phyloP scores from a whole-genome alignment of 2,113 vertebrate genomes.

The Benitochromis conjunctus region DNA sequence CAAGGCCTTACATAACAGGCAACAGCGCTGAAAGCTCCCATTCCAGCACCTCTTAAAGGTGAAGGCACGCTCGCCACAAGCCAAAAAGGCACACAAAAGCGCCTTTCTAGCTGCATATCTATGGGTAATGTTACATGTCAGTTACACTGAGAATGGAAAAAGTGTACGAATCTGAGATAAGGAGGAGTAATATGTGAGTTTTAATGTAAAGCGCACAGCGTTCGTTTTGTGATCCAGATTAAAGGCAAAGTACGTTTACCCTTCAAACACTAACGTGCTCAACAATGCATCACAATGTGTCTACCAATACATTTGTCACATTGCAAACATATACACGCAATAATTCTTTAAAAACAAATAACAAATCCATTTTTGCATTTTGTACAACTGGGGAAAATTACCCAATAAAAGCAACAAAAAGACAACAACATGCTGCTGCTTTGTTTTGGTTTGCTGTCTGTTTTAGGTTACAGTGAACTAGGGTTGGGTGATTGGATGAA shows the following conservation, averaged over 20 bases:
- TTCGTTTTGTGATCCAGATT: not conserved
- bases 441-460: not conserved
- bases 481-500: too few species aligned
- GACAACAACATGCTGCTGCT: not conserved
- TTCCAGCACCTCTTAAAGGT: conserved; percentile 21
- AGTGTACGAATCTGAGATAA: not conserved
- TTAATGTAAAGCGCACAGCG: not conserved
- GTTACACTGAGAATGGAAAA: not conserved
- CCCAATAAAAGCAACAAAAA: not conserved
- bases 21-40: conserved; percentile 12
- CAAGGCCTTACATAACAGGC: conserved; percentile 53
- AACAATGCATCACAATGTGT: not conserved
- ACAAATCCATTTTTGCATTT: not conserved
- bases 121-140: not conserved
- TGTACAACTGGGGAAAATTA: not conserved
- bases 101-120: not conserved
- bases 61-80: not conserved
- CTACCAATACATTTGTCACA: accelerated
- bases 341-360: too few species aligned
- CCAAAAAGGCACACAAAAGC: not conserved
- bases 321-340: not conserved
- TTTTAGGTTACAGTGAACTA: not conserved
- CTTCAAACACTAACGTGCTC: not conserved
- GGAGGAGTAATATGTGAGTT: not conserved
- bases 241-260: not conserved